phyloP scores from a whole-genome alignment of 2,797 vertebrate genomes.

The Distichodus sexfasciatus region DNA sequence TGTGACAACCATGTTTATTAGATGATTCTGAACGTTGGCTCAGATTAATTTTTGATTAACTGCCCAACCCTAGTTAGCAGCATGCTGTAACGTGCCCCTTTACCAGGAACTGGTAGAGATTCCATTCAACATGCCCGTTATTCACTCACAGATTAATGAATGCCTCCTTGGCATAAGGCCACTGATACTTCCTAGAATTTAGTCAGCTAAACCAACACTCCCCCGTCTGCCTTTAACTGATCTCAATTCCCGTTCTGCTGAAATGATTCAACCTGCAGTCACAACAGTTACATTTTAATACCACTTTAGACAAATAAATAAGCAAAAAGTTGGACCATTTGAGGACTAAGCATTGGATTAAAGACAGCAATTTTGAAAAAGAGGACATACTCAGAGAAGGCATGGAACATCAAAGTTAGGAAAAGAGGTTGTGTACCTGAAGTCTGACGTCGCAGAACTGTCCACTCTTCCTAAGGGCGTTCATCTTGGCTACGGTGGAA shows the following conservation, averaged over 20 bases:
- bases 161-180: conserved; percentile 3
- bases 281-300: too few species aligned
- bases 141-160: not conserved
- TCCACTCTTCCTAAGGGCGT: conserved; percentile 96
- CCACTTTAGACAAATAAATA: too few species aligned
- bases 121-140: not conserved
- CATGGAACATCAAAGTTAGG: not conserved
- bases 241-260: not conserved
- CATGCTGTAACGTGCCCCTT: not conserved
- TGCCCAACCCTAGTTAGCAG: not conserved
- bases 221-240: not conserved
- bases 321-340: too few species aligned
- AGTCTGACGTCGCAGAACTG: conserved; percentile 98
- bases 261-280: too few species aligned
- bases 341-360: too few species aligned
- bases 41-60: not conserved
- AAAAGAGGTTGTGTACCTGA: conserved; percentile 79
- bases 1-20: too few species aligned
- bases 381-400: not conserved
- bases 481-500: conserved; percentile 98
- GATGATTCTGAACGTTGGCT: too few species aligned
- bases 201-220: not conserved
- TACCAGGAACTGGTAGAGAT: not conserved
- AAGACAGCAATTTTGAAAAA: too few species aligned
- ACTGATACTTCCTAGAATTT: conserved; percentile 15